Evolutionary conservation across 2,888 invertebrate species (phyloP).

Genomic region (Hirudinaria manillensis): DNA sequence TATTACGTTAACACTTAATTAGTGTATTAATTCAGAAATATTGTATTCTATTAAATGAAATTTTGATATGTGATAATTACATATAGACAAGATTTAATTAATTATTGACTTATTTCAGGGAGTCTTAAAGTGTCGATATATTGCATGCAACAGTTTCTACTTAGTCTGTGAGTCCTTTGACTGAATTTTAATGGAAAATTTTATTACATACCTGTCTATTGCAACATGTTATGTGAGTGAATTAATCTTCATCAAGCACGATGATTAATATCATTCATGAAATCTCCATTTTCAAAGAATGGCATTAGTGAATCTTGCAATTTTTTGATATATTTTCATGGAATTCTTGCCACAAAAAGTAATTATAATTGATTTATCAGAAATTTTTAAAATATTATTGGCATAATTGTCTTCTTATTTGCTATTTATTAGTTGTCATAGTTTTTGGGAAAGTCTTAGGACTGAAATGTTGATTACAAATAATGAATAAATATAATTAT

Average conservation of each 20-base stretch:
- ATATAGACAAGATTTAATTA: background rate
- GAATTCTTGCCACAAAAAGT: no score
- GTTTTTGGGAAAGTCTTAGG: no score
- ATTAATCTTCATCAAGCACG: background rate
- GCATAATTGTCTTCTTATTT: no score
- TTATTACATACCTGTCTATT: constrained; percentile 12
- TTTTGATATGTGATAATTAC: background rate
- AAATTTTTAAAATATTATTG: no score
- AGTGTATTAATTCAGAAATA: background rate
- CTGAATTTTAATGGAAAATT: background rate
- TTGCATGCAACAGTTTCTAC: constrained; percentile 46
- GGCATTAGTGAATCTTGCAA: no score
- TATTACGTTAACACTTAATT: background rate
- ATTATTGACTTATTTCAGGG: constrained; percentile 42
- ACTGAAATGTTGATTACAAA: no score
- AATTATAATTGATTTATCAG: no score
- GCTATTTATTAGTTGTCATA: no score
- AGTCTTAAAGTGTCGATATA: constrained; percentile 44
- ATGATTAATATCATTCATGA: background rate
- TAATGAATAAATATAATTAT: no score
- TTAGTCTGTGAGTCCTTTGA: constrained; percentile 45
- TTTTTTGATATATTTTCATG: no score
- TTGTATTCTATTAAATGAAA: background rate
- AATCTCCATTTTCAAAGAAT: no score
- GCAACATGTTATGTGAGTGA: background rate